Conservation (phyloP, 1,140 invertebrate species). For the Melitaea cinxia region DNA sequence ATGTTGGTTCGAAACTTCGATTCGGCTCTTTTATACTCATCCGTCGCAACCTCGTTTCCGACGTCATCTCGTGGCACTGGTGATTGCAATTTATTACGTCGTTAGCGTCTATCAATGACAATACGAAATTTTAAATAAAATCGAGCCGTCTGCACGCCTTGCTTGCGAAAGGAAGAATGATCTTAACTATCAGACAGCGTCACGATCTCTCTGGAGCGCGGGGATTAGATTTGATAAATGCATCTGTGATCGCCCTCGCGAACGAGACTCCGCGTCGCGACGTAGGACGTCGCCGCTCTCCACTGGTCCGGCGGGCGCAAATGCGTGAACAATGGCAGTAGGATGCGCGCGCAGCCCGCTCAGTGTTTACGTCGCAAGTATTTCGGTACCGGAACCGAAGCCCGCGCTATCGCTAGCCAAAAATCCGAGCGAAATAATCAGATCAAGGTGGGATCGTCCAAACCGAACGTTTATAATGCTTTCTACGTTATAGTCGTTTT, state of each 20-base stretch:
- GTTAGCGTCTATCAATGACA: slow-evolving; percentile 27
- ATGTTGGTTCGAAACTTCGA: not conserved
- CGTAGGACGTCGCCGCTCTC: not conserved
- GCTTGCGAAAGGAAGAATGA: slow-evolving; percentile 1
- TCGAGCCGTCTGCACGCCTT: slow-evolving; percentile 13
- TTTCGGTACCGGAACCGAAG: slow-evolving; percentile 70
- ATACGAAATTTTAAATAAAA: slow-evolving; percentile 23
- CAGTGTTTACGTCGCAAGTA: slow-evolving; percentile 65
- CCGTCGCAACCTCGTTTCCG: slow-evolving; percentile 13
- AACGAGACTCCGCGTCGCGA: not conserved
- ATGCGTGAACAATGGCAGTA: slow-evolving; percentile 30
- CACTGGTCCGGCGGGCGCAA: not conserved
- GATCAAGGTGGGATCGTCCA: slow-evolving; percentile 61
- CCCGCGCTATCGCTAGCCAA: slow-evolving; percentile 60
- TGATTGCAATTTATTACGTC: slow-evolving; percentile 26
- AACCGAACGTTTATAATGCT: slow-evolving; percentile 41
- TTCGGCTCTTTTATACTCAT: not conserved
- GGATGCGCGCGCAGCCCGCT: slow-evolving; percentile 35
- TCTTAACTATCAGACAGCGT: slow-evolving; percentile 14
- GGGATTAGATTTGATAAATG: slow-evolving; percentile 6
- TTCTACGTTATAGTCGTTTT: slow-evolving; percentile 48
- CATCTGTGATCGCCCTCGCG: not conserved
- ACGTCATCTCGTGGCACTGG: slow-evolving; percentile 9
- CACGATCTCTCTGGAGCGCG: slow-evolving; percentile 11
- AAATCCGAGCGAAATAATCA: slow-evolving; percentile 62